phyloP scores from a whole-genome alignment of 2,113 vertebrate genomes.

The Tylochromis polylepis region DNA sequence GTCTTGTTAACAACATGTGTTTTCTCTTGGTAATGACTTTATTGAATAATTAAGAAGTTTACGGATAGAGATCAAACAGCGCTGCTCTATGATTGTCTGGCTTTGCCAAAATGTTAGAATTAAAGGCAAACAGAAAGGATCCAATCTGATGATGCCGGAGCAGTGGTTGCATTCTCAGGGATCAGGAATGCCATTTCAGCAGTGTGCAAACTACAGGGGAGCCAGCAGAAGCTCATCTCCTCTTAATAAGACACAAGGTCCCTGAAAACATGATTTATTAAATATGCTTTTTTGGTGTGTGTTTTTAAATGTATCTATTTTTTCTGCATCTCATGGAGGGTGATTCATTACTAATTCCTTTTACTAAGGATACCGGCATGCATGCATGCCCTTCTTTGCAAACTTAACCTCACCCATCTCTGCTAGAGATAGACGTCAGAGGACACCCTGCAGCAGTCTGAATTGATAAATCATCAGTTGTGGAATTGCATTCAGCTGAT shows the following conservation, averaged over 20 bases:
- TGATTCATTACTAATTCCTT: background rate
- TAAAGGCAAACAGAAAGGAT: background rate
- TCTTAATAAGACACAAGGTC: background rate
- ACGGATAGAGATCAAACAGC: background rate
- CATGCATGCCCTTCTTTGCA: background rate
- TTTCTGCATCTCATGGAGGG: background rate
- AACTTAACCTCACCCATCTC: background rate
- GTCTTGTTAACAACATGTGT: background rate
- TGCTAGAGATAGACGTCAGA: background rate
- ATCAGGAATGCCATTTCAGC: background rate
- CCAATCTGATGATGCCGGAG: background rate
- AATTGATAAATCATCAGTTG: background rate
- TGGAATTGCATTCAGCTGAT: background rate
- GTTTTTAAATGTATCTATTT: background rate
- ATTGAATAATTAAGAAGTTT: background rate
- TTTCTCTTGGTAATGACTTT: background rate
- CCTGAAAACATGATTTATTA: background rate
- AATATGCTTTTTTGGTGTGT: background rate
- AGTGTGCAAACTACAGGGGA: background rate
- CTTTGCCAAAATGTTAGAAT: background rate
- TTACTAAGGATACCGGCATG: background rate
- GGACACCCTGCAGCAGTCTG: background rate
- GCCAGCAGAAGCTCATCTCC: fast-evolving
- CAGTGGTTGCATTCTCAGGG: background rate
- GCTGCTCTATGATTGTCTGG: background rate